These are phyloP conservation scores for Campopleginae sp. DNA, from an alignment of 2,888 invertebrate species.

Conservation along the genomic window DNA sequence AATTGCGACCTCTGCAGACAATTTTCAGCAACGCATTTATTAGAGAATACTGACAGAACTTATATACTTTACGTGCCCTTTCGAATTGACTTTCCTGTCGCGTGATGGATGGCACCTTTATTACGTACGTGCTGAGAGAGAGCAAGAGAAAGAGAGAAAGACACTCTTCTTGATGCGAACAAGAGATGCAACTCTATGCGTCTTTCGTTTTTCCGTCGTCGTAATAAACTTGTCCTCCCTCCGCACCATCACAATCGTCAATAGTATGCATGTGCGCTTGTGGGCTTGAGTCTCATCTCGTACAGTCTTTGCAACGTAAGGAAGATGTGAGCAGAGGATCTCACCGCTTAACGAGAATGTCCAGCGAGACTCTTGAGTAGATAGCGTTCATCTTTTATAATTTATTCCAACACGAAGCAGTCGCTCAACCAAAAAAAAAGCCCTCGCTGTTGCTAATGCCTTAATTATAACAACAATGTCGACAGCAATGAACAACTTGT, in stretches of 20 bases:
- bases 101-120: constrained; percentile 69
- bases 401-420: background rate
- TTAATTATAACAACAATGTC: background rate
- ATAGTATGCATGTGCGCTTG: constrained; percentile 20
- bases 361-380: constrained; percentile 27
- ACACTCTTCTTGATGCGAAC: constrained; percentile 31
- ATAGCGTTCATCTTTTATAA: background rate
- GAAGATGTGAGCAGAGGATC: constrained; percentile 15
- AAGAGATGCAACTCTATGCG: constrained; percentile 59
- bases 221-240: constrained; percentile 65
- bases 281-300: constrained; percentile 10
- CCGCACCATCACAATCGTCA: constrained; percentile 23
- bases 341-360: constrained; percentile 46
- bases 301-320: constrained; percentile 12
- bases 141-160: constrained; percentile 25
- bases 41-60: constrained; percentile 5
- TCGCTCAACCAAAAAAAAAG: background rate
- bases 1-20: constrained; percentile 6
- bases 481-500: background rate
- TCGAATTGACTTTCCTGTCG: constrained; percentile 61
- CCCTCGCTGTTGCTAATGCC: background rate
- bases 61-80: constrained; percentile 55
- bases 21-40: constrained; percentile 46
- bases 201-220: constrained; percentile 57
- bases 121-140: constrained; percentile 64